These are phyloP conservation scores for Reticulitermes lucifugus DNA, from an alignment of 2,888 invertebrate genomes.

Conservation along the genomic window DNA sequence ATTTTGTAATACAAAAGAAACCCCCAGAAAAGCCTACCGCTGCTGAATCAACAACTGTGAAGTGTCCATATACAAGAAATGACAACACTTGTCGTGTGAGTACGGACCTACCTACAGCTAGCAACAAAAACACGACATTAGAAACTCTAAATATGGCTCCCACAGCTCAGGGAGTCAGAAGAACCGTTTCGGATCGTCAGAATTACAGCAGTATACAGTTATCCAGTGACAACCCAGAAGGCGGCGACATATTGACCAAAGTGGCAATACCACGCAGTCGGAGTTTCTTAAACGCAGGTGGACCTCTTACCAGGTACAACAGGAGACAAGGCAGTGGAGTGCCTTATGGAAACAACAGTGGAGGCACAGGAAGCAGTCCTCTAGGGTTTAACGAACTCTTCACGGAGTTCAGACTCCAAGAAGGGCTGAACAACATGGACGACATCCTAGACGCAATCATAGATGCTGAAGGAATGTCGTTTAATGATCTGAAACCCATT, in stretches of 20 bases:
- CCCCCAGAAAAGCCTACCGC: background rate
- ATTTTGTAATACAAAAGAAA: slow-evolving; percentile 54
- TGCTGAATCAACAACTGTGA: background rate
- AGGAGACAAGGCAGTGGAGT: slow-evolving; percentile 32
- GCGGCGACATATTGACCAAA: slow-evolving; percentile 86
- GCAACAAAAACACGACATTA: background rate
- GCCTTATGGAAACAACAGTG: background rate
- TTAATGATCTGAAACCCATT: slow-evolving; percentile 91
- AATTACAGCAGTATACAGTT: slow-evolving; percentile 49
- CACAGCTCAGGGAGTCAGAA: slow-evolving; percentile 44
- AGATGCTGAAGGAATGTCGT: slow-evolving; percentile 92
- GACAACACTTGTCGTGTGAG: background rate
- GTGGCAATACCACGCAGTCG: slow-evolving; percentile 88
- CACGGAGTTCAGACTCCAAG: slow-evolving; percentile 88
- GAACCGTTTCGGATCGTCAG: slow-evolving; percentile 57
- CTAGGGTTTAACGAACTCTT: slow-evolving; percentile 89
- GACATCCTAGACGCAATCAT: slow-evolving; percentile 90
- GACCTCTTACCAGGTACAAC: slow-evolving; percentile 73
- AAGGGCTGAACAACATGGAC: slow-evolving; percentile 88
- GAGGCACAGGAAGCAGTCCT: slow-evolving; percentile 77
- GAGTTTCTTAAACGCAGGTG: slow-evolving; percentile 86
- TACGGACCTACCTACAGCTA: background rate
- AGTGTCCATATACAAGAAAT: background rate
- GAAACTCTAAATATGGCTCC: background rate
- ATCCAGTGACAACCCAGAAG: slow-evolving; percentile 15